Evolutionary conservation across 2,888 invertebrate genomes (phyloP).

Genomic region (Drosophila bunnanda): DNA sequence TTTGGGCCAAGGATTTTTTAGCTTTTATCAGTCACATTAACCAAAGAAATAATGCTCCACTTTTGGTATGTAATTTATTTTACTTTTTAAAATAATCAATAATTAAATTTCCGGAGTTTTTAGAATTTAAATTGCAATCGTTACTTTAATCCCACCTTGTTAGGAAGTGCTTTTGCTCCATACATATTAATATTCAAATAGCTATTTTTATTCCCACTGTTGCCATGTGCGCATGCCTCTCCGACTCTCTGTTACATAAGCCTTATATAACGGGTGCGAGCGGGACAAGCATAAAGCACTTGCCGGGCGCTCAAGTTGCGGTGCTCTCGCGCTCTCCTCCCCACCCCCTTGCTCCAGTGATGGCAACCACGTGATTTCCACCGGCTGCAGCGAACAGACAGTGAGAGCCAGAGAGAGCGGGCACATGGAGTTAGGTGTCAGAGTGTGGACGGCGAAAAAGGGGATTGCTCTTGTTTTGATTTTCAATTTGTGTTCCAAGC

Average conservation of each 20-base stretch:
- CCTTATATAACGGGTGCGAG: slow-evolving; percentile 75
- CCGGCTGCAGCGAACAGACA: slow-evolving; percentile 31
- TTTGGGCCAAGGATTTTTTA: slow-evolving; percentile 36
- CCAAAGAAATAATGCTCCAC: slow-evolving; percentile 6
- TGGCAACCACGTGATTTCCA: slow-evolving; percentile 38
- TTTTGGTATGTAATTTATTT: background rate
- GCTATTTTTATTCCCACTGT: slow-evolving; percentile 70
- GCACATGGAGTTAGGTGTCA: slow-evolving; percentile 28
- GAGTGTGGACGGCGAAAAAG: background rate
- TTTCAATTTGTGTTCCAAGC: slow-evolving; percentile 59
- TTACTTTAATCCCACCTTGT: background rate
- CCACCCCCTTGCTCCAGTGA: slow-evolving; percentile 21
- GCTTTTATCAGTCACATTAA: slow-evolving; percentile 32
- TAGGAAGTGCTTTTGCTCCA: background rate
- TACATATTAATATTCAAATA: slow-evolving; percentile 4
- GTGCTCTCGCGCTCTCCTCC: slow-evolving; percentile 20
- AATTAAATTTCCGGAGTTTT: background rate
- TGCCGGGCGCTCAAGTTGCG: slow-evolving; percentile 33
- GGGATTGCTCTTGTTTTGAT: slow-evolving; percentile 61
- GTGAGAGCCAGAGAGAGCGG: slow-evolving; percentile 11
- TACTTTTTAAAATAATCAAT: background rate
- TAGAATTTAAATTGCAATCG: background rate
- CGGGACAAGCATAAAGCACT: slow-evolving; percentile 49
- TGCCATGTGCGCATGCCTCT: slow-evolving; percentile 67
- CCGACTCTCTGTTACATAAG: slow-evolving; percentile 73